Percentiles rank a stretch among this genome's conserved stretches.
These are phyloP conservation scores for Ceyx cyanopectus DNA, from an alignment of 2,113 vertebrate genomes.

Conservation along the genomic window DNA sequence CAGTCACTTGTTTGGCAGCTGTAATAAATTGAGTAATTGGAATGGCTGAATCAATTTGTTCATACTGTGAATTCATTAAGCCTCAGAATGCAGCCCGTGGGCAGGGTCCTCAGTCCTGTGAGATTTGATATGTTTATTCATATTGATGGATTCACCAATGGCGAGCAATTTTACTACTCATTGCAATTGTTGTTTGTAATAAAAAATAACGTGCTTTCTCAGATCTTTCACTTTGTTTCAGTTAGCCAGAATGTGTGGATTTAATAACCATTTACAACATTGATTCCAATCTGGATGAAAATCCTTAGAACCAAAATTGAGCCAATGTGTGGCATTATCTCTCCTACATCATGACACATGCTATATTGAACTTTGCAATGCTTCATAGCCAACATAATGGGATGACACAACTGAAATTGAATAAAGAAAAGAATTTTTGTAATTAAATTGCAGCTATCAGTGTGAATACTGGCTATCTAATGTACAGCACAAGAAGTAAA, in stretches of 20 bases:
- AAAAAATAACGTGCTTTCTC: constrained; percentile 1
- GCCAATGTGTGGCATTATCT: constrained; percentile 29
- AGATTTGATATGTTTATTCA: constrained; percentile 7
- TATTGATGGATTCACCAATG: background rate
- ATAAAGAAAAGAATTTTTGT: constrained; percentile 50
- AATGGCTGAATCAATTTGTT: constrained; percentile 28
- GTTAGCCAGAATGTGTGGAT: constrained; percentile 25
- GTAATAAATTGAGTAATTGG: constrained; percentile 27
- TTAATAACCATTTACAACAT: constrained; percentile 49
- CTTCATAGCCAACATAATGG: constrained; percentile 49
- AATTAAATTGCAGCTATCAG: constrained; percentile 70
- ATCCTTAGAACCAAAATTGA: constrained; percentile 7
- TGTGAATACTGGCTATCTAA: constrained; percentile 62
- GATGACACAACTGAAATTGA: constrained; percentile 54
- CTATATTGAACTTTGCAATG: constrained; percentile 28
- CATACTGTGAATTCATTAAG: constrained; percentile 25
- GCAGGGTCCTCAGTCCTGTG: background rate
- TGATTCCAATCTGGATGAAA: constrained; percentile 49
- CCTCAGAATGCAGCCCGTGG: constrained; percentile 14
- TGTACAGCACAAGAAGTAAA: constrained; percentile 38
- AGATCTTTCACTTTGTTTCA: constrained; percentile 38
- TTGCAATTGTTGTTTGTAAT: background rate
- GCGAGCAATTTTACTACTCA: background rate
- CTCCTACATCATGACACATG: background rate
- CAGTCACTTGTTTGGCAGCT: constrained; percentile 16